These are phyloP conservation scores for Orientallactaga bullata DNA, from an alignment of 2,113 vertebrate species.

Conservation along the genomic window DNA sequence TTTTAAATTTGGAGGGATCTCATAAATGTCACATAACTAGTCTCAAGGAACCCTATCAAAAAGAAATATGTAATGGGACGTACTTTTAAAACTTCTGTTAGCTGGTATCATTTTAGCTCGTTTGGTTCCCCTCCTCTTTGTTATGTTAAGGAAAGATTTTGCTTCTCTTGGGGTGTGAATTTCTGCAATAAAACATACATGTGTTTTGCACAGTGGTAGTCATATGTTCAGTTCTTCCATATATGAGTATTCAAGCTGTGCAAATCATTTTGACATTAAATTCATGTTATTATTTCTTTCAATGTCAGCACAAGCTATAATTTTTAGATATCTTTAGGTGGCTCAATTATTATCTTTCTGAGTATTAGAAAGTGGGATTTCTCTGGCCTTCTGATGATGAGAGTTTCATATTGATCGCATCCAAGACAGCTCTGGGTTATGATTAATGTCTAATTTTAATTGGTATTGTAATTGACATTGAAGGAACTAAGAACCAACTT, in stretches of 20 bases:
- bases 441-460: neutral
- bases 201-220: neutral
- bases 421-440: neutral
- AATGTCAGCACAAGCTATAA: slow-evolving; percentile 45
- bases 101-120: neutral
- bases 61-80: neutral
- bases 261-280: slow-evolving; percentile 7
- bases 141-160: slow-evolving; percentile 14
- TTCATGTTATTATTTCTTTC: slow-evolving; percentile 24
- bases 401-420: neutral
- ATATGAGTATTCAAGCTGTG: slow-evolving; percentile 28
- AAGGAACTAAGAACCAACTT: slow-evolving; percentile 6
- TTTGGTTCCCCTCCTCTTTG: neutral
- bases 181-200: neutral
- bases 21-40: neutral
- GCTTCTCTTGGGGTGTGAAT: slow-evolving; percentile 28
- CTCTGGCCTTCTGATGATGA: neutral
- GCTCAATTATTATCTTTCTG: slow-evolving; percentile 1
- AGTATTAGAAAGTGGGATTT: neutral
- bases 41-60: neutral
- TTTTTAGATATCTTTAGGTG: slow-evolving; percentile 16
- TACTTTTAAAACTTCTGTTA: neutral
- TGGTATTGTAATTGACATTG: neutral
- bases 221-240: neutral
- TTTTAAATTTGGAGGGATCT: neutral